These are phyloP conservation scores for Kryptolebias ocellatus DNA, from an alignment of 2,797 vertebrate genomes.

Conservation along the genomic window DNA sequence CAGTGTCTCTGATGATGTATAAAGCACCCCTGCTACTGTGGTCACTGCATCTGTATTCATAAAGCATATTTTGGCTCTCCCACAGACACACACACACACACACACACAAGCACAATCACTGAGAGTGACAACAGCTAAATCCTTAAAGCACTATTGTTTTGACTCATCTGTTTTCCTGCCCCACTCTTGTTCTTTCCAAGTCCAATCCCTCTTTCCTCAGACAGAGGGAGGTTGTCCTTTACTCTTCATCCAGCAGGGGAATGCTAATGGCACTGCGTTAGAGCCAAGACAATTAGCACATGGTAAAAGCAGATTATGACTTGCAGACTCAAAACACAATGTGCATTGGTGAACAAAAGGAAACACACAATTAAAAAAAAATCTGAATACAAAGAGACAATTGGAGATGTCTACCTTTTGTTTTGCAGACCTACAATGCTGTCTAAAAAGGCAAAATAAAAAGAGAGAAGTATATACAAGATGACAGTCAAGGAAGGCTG, in stretches of 20 bases:
- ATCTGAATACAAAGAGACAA: constrained; percentile 9
- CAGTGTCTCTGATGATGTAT: constrained; percentile 13
- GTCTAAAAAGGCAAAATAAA: constrained; percentile 8
- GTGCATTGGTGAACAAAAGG: constrained; percentile 15
- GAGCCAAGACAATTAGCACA: constrained; percentile 46
- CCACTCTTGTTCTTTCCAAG: constrained; percentile 10
- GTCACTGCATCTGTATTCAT: constrained; percentile 41
- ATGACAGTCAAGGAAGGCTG: background rate
- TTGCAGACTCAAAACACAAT: background rate
- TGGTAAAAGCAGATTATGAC: background rate
- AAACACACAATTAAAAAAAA: background rate
- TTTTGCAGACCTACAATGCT: constrained; percentile 1
- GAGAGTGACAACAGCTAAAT: constrained; percentile 26
- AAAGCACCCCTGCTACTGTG: background rate
- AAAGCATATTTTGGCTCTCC: constrained; percentile 1
- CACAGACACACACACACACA: constrained; percentile 2
- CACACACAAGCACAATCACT: constrained; percentile 18
- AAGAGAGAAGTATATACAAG: background rate
- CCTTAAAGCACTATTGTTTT: constrained; percentile 46
- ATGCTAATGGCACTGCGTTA: constrained; percentile 30
- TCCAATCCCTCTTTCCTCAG: constrained; percentile 37
- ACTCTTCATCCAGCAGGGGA: constrained; percentile 37
- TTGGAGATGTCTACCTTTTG: constrained; percentile 6
- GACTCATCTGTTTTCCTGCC: constrained; percentile 36
- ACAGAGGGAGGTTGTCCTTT: constrained; percentile 43